Conservation (phyloP, 2,113 vertebrate genomes). For the Macrotis lagotis region DNA sequence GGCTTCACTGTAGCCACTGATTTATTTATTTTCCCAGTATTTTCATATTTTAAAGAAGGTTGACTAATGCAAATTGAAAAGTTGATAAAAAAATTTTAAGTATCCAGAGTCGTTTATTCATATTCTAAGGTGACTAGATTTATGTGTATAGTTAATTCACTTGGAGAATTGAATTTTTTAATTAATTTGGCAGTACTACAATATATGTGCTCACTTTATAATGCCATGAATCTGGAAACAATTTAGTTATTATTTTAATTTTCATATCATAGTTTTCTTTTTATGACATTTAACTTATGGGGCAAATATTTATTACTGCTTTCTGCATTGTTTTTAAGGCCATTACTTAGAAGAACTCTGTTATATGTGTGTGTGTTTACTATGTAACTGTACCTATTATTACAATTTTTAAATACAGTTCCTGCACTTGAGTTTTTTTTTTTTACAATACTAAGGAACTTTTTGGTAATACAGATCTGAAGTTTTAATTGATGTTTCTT, state of each 20-base stretch:
- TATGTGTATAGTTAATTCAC: neutral
- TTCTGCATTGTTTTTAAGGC: constrained; percentile 48
- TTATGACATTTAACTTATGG: constrained; percentile 17
- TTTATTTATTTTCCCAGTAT: constrained; percentile 8
- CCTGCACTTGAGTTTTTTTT: constrained; percentile 72
- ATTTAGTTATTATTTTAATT: constrained; percentile 64
- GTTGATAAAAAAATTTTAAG: neutral
- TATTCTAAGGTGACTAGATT: neutral
- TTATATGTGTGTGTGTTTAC: constrained; percentile 66
- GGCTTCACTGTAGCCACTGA: constrained; percentile 28
- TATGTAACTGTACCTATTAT: constrained; percentile 43
- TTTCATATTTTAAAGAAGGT: neutral
- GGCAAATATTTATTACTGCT: constrained; percentile 56
- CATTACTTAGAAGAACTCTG: constrained; percentile 31
- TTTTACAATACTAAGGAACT: constrained; percentile 43
- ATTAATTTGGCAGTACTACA: neutral
- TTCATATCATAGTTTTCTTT: constrained; percentile 31
- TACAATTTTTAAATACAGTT: constrained; percentile 58
- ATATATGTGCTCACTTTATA: neutral
- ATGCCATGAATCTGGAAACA: constrained; percentile 45
- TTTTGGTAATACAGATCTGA: constrained; percentile 56
- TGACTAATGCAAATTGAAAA: neutral
- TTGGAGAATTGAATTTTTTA: neutral
- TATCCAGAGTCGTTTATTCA: neutral
- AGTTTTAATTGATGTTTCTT: constrained; percentile 58